Evolutionary conservation across 2,888 invertebrate genomes (phyloP), one percentile per base, ranked within the genome.

Genomic region (Anaspis maculata): DNA sequence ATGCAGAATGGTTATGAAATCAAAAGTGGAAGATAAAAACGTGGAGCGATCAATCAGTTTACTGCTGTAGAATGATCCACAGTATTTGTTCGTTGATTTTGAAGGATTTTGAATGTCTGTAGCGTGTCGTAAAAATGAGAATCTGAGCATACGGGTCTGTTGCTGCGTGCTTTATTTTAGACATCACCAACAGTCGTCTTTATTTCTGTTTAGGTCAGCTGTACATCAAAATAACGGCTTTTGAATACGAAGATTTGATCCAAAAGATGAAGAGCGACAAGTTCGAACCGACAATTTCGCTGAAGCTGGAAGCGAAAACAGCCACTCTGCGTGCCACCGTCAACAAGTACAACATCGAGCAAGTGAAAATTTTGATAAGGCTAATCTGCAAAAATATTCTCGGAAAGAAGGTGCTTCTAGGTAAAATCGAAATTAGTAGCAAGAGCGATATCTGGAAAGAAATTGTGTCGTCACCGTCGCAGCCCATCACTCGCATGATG

Each of bases 191-290:
- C 9, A 32, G 6, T 28, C 4, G 10, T 3, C 21, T 7, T 25
- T 2, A n/a, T n/a, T 42, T 44, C 39, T 40, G 68, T 70, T 37
- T 62, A 77, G 77, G 77, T 19, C 79, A 78, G 32, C 70, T 86
- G 51, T 86, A 86, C 58, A 71, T 86, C 41, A 86, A 86, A 65
- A 82, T 85, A 37, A 78, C 79, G 0, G 76, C 83, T 39, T 73
- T 79, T 41, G 83, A 85, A 56, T 49, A 49, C 35, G 75, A 76
- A 38, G 78, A 76, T 45, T 28, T 52, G 9, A 54, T 64, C n/a
- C 59, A 60, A 21, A 65, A 63, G 46, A 65, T 85, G 83, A 84
- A 83, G 57, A 83, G 84, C 46, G 76, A 79, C 49, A 70, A 74
- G 43, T 86, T 86, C 61, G 68, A 71, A 10, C 84, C 85, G 3